These are phyloP conservation scores for Noctuana brunneofusca DNA, from an alignment of 2,888 invertebrate genomes.

Conservation along the genomic window DNA sequence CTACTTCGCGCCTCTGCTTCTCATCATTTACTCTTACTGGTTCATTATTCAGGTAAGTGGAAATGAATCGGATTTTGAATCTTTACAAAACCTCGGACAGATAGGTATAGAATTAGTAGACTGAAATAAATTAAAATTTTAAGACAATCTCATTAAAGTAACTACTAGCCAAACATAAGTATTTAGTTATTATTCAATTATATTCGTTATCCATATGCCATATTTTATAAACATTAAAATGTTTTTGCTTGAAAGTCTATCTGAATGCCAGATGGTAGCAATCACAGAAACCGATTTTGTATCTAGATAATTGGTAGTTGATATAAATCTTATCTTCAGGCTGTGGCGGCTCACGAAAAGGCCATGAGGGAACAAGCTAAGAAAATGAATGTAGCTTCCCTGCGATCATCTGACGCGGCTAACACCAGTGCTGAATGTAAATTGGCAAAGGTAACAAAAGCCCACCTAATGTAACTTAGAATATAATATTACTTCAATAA, in stretches of 20 bases:
- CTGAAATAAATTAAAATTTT: background rate
- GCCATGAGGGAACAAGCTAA: slow-evolving; percentile 95
- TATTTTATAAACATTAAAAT: too few relatives aligned
- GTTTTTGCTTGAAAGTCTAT: too few relatives aligned
- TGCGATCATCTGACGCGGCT: slow-evolving; percentile 89
- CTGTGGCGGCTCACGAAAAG: slow-evolving; percentile 92
- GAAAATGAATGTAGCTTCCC: slow-evolving; percentile 95
- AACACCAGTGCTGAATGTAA: slow-evolving; percentile 93
- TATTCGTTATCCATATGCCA: too few relatives aligned
- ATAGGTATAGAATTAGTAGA: background rate
- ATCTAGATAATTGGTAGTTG: background rate
- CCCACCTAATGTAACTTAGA: too few relatives aligned
- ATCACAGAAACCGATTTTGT: background rate
- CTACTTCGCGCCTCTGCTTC: slow-evolving; percentile 89
- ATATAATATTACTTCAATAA: too few relatives aligned
- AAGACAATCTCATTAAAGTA: too few relatives aligned
- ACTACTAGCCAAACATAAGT: too few relatives aligned
- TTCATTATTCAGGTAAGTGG: slow-evolving; percentile 90
- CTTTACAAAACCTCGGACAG: background rate
- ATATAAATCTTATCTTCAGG: slow-evolving; percentile 64
- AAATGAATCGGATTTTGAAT: background rate
- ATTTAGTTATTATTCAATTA: too few relatives aligned
- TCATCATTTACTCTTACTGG: slow-evolving; percentile 94
- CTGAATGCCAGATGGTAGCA: too few relatives aligned
- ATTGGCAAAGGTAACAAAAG: slow-evolving; percentile 86